Evolutionary conservation across 2,797 vertebrate species (phyloP).

Genomic region (Argyrosomus regius): DNA sequence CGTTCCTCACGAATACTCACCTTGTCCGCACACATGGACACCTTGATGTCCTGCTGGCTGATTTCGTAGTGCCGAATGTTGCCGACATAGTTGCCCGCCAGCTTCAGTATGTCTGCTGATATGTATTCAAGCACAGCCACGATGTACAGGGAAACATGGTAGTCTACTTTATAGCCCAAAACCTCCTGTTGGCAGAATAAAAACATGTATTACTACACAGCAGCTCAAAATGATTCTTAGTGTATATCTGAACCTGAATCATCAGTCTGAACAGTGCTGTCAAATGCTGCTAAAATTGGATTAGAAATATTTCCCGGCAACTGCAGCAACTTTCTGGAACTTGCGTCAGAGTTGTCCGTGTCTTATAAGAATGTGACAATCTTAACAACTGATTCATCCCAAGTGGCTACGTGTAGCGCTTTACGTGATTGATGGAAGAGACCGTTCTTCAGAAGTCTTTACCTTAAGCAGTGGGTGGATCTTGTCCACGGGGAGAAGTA

Average conservation of each 20-base stretch:
- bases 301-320: constrained; percentile 33
- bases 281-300: constrained; percentile 4
- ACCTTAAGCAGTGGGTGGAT: constrained; percentile 98
- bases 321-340: not conserved
- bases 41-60: constrained; percentile 99
- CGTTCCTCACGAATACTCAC: constrained; percentile 73
- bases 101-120: constrained; percentile 98
- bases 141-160: constrained; percentile 96
- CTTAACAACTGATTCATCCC: not conserved
- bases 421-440: not conserved
- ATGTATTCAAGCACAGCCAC: constrained; percentile 99
- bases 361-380: not conserved
- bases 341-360: not conserved
- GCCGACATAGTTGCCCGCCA: constrained; percentile 98
- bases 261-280: constrained; percentile 35
- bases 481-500: constrained; percentile 97
- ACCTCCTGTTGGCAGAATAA: constrained; percentile 88
- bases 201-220: not conserved
- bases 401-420: not conserved
- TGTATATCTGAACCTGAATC: constrained; percentile 23
- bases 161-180: constrained; percentile 97
- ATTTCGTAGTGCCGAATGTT: constrained; percentile 99
- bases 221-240: not conserved
- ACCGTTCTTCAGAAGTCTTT: constrained; percentile 14
- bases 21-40: constrained; percentile 99